Evolutionary conservation across 2,797 vertebrate species (phyloP).

Genomic region (Hydrophis major): DNA sequence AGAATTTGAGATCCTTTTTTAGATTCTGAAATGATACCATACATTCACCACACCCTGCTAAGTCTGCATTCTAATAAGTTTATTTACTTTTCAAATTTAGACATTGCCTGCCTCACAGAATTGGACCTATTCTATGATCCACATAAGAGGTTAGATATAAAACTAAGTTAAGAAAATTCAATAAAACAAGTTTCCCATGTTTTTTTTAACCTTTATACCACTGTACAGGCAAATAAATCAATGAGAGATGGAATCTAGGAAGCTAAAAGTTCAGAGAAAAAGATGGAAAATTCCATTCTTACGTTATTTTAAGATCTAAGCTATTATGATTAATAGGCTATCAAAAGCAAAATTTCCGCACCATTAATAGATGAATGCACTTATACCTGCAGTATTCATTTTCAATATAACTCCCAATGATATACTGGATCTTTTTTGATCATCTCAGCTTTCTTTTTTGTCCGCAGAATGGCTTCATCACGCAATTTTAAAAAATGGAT

Average conservation of each 20-base stretch:
- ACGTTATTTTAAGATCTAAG: background rate
- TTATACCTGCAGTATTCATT: background rate
- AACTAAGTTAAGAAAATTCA: background rate
- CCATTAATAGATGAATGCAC: background rate
- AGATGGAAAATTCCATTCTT: background rate
- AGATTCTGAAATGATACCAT: background rate
- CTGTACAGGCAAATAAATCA: background rate
- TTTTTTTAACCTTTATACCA: no score
- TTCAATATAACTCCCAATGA: background rate
- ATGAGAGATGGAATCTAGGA: background rate
- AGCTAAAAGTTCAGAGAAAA: background rate
- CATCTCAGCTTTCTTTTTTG: background rate
- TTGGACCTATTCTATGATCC: background rate
- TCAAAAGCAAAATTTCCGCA: slow-evolving; percentile 9
- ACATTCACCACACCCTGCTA: background rate
- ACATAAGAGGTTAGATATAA: background rate
- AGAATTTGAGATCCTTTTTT: background rate
- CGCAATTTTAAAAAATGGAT: background rate
- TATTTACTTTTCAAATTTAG: background rate
- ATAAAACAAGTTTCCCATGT: background rate
- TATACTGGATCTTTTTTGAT: background rate
- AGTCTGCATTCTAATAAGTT: background rate
- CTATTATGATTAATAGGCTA: slow-evolving; percentile 21
- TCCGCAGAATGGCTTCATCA: background rate
- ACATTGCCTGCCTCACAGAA: background rate